These are phyloP conservation scores for Eidolon dupreanum DNA, from an alignment of 2,797 vertebrate genomes.

Conservation along the genomic window DNA sequence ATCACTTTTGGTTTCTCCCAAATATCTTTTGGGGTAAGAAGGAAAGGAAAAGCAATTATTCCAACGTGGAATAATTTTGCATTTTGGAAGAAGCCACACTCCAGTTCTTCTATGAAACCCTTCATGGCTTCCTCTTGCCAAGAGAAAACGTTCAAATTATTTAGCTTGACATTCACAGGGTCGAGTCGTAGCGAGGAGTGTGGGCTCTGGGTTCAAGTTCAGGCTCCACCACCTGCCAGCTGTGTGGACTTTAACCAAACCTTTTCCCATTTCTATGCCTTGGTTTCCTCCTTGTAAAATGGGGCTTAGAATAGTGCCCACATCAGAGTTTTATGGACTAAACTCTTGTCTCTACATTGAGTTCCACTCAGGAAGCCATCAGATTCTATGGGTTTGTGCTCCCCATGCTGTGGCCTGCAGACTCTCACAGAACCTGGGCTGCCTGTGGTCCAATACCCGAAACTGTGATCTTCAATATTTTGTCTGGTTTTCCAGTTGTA, in stretches of 20 bases:
- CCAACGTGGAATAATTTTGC: neutral
- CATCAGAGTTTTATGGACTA: fast-evolving
- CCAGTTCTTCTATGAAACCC: neutral
- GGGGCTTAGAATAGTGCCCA: neutral
- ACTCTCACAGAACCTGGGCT: neutral
- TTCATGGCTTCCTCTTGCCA: neutral
- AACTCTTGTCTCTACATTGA: neutral
- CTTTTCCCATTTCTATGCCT: neutral
- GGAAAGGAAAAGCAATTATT: neutral
- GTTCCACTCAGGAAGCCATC: neutral
- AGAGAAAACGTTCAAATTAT: neutral
- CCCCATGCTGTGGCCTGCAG: fast-evolving
- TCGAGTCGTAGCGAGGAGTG: neutral
- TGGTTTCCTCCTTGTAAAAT: neutral
- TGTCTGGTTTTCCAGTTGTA: neutral
- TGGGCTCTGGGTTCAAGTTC: neutral
- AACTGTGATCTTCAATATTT: neutral
- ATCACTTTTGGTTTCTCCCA: neutral
- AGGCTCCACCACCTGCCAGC: neutral
- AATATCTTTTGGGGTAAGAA: neutral
- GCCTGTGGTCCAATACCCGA: neutral
- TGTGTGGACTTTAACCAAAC: neutral
- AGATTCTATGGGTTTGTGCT: too few relatives aligned
- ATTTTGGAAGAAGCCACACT: neutral
- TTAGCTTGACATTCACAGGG: neutral